phyloP scores from a whole-genome alignment of 2,888 invertebrate species.

The Folsomia candida region DNA sequence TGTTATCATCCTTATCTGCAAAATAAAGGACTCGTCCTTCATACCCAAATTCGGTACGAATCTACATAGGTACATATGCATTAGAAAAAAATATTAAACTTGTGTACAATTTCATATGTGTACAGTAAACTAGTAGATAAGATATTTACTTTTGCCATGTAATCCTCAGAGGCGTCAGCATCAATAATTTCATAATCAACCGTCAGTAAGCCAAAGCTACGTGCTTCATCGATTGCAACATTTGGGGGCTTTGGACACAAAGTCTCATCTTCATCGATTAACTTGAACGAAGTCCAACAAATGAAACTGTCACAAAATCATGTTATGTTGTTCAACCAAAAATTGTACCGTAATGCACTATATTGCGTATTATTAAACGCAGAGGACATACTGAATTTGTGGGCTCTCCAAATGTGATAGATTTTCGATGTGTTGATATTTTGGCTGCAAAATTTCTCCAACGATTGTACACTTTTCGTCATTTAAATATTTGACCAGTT shows the following conservation, averaged over 20 bases:
- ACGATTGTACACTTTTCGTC: slow-evolving; percentile 53
- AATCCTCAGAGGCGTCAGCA: slow-evolving; percentile 50
- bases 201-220: slow-evolving; percentile 41
- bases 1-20: slow-evolving; percentile 52
- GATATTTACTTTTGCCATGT: slow-evolving; percentile 51
- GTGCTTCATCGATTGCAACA: slow-evolving; percentile 41
- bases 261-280: slow-evolving; percentile 21
- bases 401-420: slow-evolving; percentile 54
- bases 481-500: slow-evolving; percentile 39
- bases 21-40: slow-evolving; percentile 57
- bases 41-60: slow-evolving; percentile 53
- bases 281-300: slow-evolving; percentile 42
- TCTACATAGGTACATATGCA: too few species aligned
- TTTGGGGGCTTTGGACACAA: slow-evolving; percentile 37
- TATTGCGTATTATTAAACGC: background rate
- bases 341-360: background rate
- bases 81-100: too few species aligned
- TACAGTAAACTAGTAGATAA: too few species aligned
- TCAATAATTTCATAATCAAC: slow-evolving; percentile 52
- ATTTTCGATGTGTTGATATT: slow-evolving; percentile 56
- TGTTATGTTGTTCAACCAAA: too few species aligned
- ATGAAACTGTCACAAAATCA: slow-evolving; percentile 38
- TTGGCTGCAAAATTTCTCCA: slow-evolving; percentile 55
- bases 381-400: slow-evolving; percentile 47
- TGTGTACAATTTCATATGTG: too few species aligned